A percentile compares a stretch with the other conserved stretches of the same genome.
Conservation (phyloP, 1,140 invertebrate species). For the Orchestia grillus region DNA sequence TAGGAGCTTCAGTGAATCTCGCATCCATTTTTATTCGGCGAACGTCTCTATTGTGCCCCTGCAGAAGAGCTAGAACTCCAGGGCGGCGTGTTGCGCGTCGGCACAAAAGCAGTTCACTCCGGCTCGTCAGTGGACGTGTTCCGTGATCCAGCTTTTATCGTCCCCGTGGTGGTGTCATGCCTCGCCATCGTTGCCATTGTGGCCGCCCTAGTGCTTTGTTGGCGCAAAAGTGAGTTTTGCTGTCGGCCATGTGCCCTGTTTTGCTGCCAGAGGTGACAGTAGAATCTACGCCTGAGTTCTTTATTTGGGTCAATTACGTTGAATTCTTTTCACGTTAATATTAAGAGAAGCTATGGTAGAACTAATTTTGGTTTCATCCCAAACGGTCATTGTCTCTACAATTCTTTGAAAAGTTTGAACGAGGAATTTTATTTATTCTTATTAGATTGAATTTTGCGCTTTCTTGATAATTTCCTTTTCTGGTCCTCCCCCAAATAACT, state of each 20-base stretch:
- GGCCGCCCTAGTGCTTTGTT: constrained; percentile 76
- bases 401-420: not conserved
- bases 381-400: not conserved
- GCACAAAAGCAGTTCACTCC: constrained; percentile 40
- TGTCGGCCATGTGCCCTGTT: not conserved
- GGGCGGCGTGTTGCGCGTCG: constrained; percentile 3
- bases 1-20: not conserved
- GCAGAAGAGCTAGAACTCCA: constrained; percentile 4
- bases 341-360: not conserved
- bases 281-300: not conserved
- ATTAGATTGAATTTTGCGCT: not conserved
- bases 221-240: constrained; percentile 77
- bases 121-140: constrained; percentile 20
- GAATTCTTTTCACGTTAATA: not conserved
- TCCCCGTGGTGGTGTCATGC: constrained; percentile 78
- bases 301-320: not conserved
- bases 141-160: constrained; percentile 78
- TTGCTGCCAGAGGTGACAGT: not conserved
- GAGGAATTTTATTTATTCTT: not conserved
- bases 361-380: not conserved
- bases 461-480: not conserved
- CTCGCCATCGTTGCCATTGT: constrained; percentile 78
- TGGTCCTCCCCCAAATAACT: too few species aligned
- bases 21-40: not conserved
- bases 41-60: not conserved